A percentile compares a stretch with the other conserved stretches of the same genome.
Evolutionary conservation across 2,888 invertebrate genomes (phyloP).

Genomic region (Muschampia plurimacula): DNA sequence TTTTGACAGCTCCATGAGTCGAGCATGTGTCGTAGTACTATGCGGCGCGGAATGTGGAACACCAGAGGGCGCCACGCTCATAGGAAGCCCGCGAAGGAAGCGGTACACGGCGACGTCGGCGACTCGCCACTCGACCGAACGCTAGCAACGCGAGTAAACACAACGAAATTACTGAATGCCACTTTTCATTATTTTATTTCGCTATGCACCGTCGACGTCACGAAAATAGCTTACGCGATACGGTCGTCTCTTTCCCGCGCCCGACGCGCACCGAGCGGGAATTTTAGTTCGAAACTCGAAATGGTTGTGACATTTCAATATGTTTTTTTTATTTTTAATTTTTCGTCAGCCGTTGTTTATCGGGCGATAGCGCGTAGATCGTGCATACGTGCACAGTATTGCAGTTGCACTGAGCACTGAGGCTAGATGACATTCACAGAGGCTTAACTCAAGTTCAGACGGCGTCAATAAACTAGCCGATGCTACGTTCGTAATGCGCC

Average conservation of each 20-base stretch:
- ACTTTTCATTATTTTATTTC: constrained; percentile 84
- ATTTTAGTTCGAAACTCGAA: constrained; percentile 71
- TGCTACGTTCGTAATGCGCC: constrained; percentile 57
- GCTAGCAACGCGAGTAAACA: constrained; percentile 85
- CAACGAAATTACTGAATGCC: constrained; percentile 83
- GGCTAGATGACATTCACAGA: constrained; percentile 81
- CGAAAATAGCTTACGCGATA: constrained; percentile 71
- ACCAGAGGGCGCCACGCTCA: constrained; percentile 69
- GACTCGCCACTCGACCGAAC: constrained; percentile 61
- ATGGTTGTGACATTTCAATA: constrained; percentile 57
- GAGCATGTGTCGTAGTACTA: constrained; percentile 46
- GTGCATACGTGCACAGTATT: constrained; percentile 74
- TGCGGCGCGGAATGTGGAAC: constrained; percentile 51
- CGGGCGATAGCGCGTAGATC: constrained; percentile 50
- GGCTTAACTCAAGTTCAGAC: constrained; percentile 81
- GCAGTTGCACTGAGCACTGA: constrained; percentile 68
- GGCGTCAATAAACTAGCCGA: constrained; percentile 75
- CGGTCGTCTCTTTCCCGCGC: constrained; percentile 72
- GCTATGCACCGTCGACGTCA: constrained; percentile 83
- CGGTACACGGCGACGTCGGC: constrained; percentile 49
- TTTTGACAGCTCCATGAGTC: constrained; percentile 71
- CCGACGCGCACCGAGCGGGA: constrained; percentile 51
- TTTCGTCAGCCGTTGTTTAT: constrained; percentile 47
- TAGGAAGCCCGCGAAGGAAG: constrained; percentile 55
- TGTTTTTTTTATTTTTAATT: constrained; percentile 59